phyloP scores from a whole-genome alignment of 2,888 invertebrate genomes.

The Melanostoma scalare region DNA sequence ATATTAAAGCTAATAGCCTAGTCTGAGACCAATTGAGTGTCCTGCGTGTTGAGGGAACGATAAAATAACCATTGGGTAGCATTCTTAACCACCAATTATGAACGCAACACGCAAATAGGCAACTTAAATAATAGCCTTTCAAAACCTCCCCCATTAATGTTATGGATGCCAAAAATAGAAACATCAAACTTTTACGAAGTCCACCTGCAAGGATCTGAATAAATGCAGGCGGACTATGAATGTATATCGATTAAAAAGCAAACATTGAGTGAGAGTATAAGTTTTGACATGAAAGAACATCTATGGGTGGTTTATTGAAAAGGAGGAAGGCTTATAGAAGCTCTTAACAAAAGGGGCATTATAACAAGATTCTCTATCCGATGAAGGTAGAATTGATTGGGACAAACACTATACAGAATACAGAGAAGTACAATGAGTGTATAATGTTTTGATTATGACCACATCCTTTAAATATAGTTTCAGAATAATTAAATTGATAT shows the following conservation, averaged over 20 bases:
- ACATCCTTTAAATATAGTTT: background rate
- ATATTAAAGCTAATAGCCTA: conserved; percentile 5
- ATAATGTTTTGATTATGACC: no score
- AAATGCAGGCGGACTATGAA: no score
- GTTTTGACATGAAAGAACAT: no score
- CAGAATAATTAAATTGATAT: conserved; percentile 8
- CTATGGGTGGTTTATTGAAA: no score
- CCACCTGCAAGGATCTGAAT: background rate
- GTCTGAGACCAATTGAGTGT: conserved; percentile 16
- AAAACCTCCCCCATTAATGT: background rate
- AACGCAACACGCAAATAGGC: conserved; percentile 16
- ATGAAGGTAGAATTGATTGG: no score
- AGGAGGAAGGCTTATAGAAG: no score
- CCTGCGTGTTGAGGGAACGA: conserved; percentile 2
- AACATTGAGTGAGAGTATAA: no score
- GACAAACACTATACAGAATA: no score
- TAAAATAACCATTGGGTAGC: background rate
- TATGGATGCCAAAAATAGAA: background rate
- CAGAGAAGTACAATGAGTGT: no score
- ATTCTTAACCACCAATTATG: background rate
- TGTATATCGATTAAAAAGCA: no score
- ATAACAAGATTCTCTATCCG: no score
- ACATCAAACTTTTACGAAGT: background rate
- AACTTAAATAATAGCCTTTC: background rate
- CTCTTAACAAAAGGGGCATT: no score